These are phyloP conservation scores for Pantherophis guttatus DNA, from an alignment of 2,113 vertebrate genomes.

Conservation along the genomic window DNA sequence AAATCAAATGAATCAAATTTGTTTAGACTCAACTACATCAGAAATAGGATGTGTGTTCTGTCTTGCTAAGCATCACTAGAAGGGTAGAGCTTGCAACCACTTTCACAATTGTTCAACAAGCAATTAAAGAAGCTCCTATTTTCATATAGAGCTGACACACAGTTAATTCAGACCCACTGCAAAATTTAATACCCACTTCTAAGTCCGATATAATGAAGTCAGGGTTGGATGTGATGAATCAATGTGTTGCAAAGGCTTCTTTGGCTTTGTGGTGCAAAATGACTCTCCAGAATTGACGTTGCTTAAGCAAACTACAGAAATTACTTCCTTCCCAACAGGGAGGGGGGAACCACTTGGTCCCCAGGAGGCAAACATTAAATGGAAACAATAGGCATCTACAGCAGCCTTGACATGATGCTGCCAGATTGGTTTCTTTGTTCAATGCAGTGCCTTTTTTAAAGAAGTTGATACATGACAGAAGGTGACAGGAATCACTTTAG, in stretches of 20 bases:
- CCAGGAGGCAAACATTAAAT: constrained; percentile 29
- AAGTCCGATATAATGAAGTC: constrained; percentile 57
- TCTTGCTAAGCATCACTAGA: constrained; percentile 42
- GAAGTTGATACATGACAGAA: neutral
- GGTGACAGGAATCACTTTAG: neutral
- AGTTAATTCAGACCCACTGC: constrained; percentile 65
- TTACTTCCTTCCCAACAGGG: accelerated
- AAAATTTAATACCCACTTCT: constrained; percentile 69
- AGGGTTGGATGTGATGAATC: constrained; percentile 42
- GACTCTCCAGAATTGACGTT: neutral
- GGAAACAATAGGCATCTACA: neutral
- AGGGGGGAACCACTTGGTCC: neutral
- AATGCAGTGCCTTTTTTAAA: neutral
- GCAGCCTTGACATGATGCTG: neutral
- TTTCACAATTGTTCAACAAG: constrained; percentile 64
- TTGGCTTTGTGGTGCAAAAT: constrained; percentile 33
- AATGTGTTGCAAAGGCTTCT: constrained; percentile 14
- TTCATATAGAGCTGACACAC: constrained; percentile 63
- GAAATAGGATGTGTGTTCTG: constrained; percentile 48
- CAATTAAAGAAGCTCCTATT: constrained; percentile 70
- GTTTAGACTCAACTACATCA: constrained; percentile 37
- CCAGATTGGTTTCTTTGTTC: constrained; percentile 1
- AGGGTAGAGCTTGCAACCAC: constrained; percentile 55
- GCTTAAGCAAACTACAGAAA: neutral
- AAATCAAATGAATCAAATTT: constrained; percentile 8